Conservation (phyloP, 2,888 invertebrate species). For the Andrena praecox region DNA sequence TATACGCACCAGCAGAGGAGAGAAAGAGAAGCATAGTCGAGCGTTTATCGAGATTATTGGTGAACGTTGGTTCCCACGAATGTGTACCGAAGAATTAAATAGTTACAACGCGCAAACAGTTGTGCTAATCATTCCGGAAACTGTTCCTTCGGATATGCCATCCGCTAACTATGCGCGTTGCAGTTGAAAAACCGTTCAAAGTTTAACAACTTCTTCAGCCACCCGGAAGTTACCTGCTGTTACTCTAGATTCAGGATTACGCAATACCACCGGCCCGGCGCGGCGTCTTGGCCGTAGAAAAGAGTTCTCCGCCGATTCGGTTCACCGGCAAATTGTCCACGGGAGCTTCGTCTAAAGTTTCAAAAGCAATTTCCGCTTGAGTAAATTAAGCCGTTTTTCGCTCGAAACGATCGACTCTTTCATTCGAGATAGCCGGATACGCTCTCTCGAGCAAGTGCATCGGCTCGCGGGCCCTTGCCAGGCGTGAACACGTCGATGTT, state of each 20-base stretch:
- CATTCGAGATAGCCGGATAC: conserved; percentile 31
- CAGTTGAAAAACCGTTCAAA: conserved; percentile 9
- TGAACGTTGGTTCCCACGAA: conserved; percentile 23
- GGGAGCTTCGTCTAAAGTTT: conserved; percentile 42
- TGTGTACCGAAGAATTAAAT: not conserved
- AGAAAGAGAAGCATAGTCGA: not conserved
- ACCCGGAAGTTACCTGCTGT: conserved; percentile 29
- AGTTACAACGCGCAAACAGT: not conserved
- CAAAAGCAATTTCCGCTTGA: conserved; percentile 48
- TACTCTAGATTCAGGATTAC: conserved; percentile 16
- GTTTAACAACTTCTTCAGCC: not conserved
- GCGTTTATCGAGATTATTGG: conserved; percentile 5
- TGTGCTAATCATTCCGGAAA: conserved; percentile 27
- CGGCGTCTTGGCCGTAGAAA: conserved; percentile 1
- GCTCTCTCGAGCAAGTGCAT: conserved; percentile 47
- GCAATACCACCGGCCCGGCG: not conserved
- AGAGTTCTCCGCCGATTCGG: conserved; percentile 15
- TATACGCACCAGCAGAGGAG: too few species aligned
- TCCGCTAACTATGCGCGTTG: conserved; percentile 13
- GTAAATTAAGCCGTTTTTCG: conserved; percentile 28
- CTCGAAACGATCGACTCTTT: conserved; percentile 22
- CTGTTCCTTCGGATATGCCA: not conserved
- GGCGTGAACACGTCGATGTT: conserved; percentile 50
- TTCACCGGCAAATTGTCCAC: conserved; percentile 17
- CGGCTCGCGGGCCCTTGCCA: not conserved